These are phyloP conservation scores for Chondrilla cf. caribensis DNA, from an alignment of 37 sponge, comb jelly and placozoan species.

Conservation along the genomic window DNA sequence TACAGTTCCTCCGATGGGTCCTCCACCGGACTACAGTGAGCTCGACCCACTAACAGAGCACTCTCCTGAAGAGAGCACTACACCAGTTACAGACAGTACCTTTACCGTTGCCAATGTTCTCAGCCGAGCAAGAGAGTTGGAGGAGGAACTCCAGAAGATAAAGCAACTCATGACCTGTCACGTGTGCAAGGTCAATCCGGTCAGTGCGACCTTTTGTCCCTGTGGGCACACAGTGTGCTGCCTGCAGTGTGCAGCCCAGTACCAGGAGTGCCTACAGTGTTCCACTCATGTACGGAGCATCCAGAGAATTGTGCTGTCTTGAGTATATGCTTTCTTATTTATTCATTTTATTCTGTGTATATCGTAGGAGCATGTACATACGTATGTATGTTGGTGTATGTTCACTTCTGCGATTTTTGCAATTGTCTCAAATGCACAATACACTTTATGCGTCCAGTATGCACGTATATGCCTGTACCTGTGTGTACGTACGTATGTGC, in stretches of 20 bases:
- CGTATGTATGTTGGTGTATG: neutral
- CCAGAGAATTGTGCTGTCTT: conserved; percentile 58
- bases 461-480: too few species aligned
- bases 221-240: conserved; percentile 86
- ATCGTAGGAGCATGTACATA: neutral
- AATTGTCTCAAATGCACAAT: too few species aligned
- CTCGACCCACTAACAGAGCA: conserved; percentile 29
- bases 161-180: conserved; percentile 72
- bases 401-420: too few species aligned
- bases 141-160: conserved; percentile 63
- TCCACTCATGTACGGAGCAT: conserved; percentile 27
- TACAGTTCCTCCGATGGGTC: neutral
- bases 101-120: conserved; percentile 23
- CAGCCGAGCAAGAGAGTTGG: conserved; percentile 50
- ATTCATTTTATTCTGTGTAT: too few species aligned
- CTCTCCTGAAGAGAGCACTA: neutral
- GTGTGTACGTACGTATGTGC: too few species aligned
- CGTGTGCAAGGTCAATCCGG: conserved; percentile 59
- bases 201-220: conserved; percentile 79
- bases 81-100: neutral
- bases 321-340: neutral
- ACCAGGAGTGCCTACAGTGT: conserved; percentile 51
- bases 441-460: too few species aligned
- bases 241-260: conserved; percentile 46
- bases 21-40: conserved; percentile 69